Evolutionary conservation across 2,888 invertebrate genomes (phyloP).

Genomic region (Pasiphila rectangulata): DNA sequence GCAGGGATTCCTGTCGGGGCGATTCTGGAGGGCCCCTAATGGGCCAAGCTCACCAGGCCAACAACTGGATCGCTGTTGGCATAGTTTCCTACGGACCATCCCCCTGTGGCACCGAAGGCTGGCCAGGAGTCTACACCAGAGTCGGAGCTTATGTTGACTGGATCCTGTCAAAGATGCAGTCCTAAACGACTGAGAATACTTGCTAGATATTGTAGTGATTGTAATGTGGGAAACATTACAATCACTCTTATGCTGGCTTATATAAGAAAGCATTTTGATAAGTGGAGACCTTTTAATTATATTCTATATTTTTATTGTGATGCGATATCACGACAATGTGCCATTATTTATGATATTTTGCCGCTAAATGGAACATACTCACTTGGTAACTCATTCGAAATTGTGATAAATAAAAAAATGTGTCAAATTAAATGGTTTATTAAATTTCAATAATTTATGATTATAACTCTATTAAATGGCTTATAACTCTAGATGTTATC

Average conservation of each 20-base stretch:
- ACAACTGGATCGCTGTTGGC: slow-evolving; percentile 81
- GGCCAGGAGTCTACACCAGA: slow-evolving; percentile 86
- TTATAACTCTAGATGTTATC: slow-evolving; percentile 23
- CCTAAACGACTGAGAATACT: slow-evolving; percentile 54
- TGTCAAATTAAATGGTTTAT: slow-evolving; percentile 31
- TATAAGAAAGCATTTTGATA: too few species aligned
- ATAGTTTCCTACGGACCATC: slow-evolving; percentile 78
- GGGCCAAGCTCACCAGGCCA: slow-evolving; percentile 46
- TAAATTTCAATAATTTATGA: slow-evolving; percentile 46
- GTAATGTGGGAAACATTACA: neutral
- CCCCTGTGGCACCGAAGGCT: slow-evolving; percentile 75
- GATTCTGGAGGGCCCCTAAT: slow-evolving; percentile 86
- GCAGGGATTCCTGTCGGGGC: slow-evolving; percentile 83
- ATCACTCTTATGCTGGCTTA: too few species aligned
- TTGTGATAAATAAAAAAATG: slow-evolving; percentile 35
- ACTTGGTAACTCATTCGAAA: slow-evolving; percentile 21
- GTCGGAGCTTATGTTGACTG: slow-evolving; percentile 83
- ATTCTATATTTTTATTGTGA: too few species aligned
- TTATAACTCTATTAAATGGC: slow-evolving; percentile 40
- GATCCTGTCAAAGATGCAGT: slow-evolving; percentile 81
- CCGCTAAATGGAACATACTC: slow-evolving; percentile 28
- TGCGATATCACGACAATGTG: neutral
- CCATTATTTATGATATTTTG: slow-evolving; percentile 27
- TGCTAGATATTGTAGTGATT: neutral
- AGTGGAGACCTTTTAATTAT: too few species aligned